These are phyloP conservation scores for Ophiothrix spiculata DNA, from an alignment of 35 echinoderm and acorn worm species.

Conservation along the genomic window DNA sequence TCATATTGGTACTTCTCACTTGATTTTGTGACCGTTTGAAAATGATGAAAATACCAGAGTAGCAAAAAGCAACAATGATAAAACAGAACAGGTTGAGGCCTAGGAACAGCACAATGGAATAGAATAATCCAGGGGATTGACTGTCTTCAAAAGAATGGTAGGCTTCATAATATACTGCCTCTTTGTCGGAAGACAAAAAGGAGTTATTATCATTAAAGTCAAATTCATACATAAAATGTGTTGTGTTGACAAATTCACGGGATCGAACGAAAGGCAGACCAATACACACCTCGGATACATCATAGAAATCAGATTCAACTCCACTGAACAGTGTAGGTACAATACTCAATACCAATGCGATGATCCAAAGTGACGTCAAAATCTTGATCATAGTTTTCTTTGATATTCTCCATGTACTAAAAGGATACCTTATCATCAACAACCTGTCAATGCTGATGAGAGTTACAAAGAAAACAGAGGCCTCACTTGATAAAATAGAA, in stretches of 20 bases:
- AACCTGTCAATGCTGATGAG: not conserved
- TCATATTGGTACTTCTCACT: not conserved
- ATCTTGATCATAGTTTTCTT: not conserved
- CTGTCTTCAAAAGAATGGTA: not conserved
- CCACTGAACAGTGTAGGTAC: not conserved
- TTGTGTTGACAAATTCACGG: not conserved
- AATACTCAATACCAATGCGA: not conserved
- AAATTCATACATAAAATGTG: not conserved
- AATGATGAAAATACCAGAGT: not conserved
- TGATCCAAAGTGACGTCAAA: not conserved
- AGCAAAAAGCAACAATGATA: not conserved
- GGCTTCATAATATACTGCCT: not conserved
- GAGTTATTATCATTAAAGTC: not conserved
- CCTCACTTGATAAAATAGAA: not conserved
- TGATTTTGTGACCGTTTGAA: not conserved
- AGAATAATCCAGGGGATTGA: not conserved
- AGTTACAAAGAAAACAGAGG: not conserved
- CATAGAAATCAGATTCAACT: not conserved
- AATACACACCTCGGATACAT: not conserved
- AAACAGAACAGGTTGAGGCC: not conserved
- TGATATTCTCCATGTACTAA: not conserved
- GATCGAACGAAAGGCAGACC: not conserved
- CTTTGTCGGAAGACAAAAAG: not conserved
- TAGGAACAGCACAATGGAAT: not conserved
- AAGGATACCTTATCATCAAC: not conserved